Evolutionary conservation across 2,113 vertebrate genomes (phyloP).

Genomic region (Polyodon spathula): DNA sequence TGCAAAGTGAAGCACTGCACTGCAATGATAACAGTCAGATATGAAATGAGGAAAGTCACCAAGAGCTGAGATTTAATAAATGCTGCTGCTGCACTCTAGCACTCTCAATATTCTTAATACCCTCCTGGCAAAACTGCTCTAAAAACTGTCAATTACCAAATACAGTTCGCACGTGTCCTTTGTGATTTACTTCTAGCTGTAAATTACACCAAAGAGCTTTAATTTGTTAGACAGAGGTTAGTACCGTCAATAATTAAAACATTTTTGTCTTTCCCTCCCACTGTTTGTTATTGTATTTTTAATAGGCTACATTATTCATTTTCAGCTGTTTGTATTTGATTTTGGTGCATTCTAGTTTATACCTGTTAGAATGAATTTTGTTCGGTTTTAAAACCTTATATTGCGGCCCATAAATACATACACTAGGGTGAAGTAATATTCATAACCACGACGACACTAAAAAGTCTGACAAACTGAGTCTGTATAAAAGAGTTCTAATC

Average conservation of each 20-base stretch:
- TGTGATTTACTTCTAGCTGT: not conserved
- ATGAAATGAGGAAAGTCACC: not conserved
- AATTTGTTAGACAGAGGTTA: conserved; percentile 19
- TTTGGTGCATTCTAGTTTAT: conserved; percentile 2
- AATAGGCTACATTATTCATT: not conserved
- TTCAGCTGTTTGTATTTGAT: conserved; percentile 1
- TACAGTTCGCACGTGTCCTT: conserved; percentile 5
- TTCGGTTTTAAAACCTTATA: not conserved
- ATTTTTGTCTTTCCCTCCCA: not conserved
- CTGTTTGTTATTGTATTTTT: conserved; percentile 7
- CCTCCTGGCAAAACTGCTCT: conserved; percentile 14
- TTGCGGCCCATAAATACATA: no score
- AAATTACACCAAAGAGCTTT: conserved; percentile 9
- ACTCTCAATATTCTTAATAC: conserved; percentile 11
- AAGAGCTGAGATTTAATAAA: not conserved
- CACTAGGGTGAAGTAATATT: no score
- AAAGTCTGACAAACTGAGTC: no score
- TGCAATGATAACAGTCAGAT: not conserved
- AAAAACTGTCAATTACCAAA: conserved; percentile 13
- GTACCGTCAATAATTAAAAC: conserved; percentile 18
- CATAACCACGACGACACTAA: no score
- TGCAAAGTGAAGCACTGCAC: conserved; percentile 4
- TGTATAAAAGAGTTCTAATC: no score
- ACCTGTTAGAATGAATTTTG: not conserved
- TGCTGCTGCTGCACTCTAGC: conserved; percentile 1